Base-by-base conservation (phyloP, 1,140 invertebrate species). In the Tetragnatha versicolor region DNA sequence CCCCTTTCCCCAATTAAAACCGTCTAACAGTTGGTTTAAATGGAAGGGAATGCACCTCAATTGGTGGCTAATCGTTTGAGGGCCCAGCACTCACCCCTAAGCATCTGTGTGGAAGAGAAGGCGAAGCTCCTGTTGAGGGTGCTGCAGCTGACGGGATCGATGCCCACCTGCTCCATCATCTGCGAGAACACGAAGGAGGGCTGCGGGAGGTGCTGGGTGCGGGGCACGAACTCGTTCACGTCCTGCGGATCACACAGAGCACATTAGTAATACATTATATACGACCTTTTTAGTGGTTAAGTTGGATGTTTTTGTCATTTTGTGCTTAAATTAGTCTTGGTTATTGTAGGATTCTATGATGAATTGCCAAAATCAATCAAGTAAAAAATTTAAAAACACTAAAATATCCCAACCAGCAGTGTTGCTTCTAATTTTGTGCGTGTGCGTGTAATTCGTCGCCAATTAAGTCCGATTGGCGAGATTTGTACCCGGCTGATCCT, bases 81-180 rank as follows among this genome's bases (percentile, higher is more conserved):
- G 5, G 10, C 4, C 9, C 7, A 22, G 17, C n/a, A 33, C 35
- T 80, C 81, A 85, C 84, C 82, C 79, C 82, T 81, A 60, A 86
- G 79, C 60, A 83, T 81, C 47, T 85, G 83, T 10, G 90, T 82
- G 69, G 89, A 91, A 14, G 90, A 87, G 82, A 90, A 93, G 9
- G 89, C 83, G 79, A 89, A 93, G 2, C 85, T 88, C 63, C 90
- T 89, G 72, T 90, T 87, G 61, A 89, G 88, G 37, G 88, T 86
- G 80, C 90, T 88, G 29, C 93, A 92, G 42, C 90, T 87, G 0
- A 90, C 82, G 17, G 91, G 86, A 2, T 88, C 83, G 82, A 93
- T 94, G 0, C 93, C 93, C 12, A 88, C 88, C 9, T 89, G 87
- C 37, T 88, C 86, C 60, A 94, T 85, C 22, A 91, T 84, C 68